Evolutionary conservation across 2,113 vertebrate species (phyloP), one percentile per base, ranked within the genome.

Genomic region (Paracanthobrama guichenoti): DNA sequence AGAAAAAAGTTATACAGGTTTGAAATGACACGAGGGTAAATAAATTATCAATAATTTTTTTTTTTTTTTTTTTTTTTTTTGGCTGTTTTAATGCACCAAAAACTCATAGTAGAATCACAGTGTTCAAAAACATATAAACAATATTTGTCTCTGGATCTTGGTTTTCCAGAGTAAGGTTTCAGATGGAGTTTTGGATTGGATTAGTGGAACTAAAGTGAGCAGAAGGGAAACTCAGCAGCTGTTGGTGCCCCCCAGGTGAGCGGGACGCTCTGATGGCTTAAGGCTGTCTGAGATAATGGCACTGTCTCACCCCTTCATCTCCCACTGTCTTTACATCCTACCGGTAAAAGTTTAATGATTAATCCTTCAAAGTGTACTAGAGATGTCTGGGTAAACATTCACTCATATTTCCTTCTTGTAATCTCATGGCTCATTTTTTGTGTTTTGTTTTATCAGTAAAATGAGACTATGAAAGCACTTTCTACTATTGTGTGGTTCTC

Each of bases 121-220:
- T 50, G 66, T 66, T 1, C 60, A 80, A 50, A 67, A 66, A 50
- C 55, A 77, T 46, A 74, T 79, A 46, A 46, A 66, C 62, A 80
- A 50, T 75, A 53, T 64, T 11, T 75, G 46, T 69, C 48, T 79
- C 24, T 73, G 26, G 77, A 71, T 80, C 24, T 60, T 69, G 64
- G 48, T 83, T 73, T 84, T 87, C 85, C 80, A 75, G 75, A 76
- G 24, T 75, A 77, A 85, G 86, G 81, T 85, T 91, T 69, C 83
- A 86, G 84, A 87, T 89, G 81, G 79, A 83, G 83, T 87, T 86
- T 86, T 79, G 86, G 79, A 88, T 90, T 88, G 87, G 90, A 88
- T 86, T 85, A 66, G 86, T 81, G 78, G 85, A 18, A 76, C 71
- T 74, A 79, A 84, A 82, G 22, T 81, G 28, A 72, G 66, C 35